phyloP scores from a whole-genome alignment of 2,888 invertebrate species.

The Mechanitis mazaeus region DNA sequence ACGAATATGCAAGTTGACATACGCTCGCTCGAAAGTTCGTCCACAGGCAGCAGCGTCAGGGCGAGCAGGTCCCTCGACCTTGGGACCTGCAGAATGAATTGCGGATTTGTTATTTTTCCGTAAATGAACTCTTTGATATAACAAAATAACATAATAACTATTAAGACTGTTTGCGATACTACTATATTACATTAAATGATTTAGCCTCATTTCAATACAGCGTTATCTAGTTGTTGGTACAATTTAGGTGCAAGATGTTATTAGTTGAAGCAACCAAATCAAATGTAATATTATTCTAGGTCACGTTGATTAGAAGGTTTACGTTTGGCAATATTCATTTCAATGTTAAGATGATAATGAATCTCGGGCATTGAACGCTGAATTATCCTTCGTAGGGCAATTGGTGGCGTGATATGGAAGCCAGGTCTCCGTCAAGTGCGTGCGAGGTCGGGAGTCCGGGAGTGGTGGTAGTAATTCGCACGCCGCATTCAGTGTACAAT shows the following conservation, averaged over 20 bases:
- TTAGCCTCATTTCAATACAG: background rate
- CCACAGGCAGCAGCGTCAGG: slow-evolving; percentile 54
- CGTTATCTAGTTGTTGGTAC: slow-evolving; percentile 6
- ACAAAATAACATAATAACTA: slow-evolving; percentile 17
- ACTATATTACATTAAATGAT: slow-evolving; percentile 25
- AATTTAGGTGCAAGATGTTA: slow-evolving; percentile 11
- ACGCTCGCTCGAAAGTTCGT: slow-evolving; percentile 60
- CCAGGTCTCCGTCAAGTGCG: slow-evolving; percentile 55
- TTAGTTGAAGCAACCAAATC: slow-evolving; percentile 22
- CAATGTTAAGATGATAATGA: slow-evolving; percentile 49
- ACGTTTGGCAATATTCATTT: slow-evolving; percentile 36
- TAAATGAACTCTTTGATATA: slow-evolving; percentile 36
- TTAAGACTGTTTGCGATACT: slow-evolving; percentile 36
- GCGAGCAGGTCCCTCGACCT: slow-evolving; percentile 66
- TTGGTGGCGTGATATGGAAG: slow-evolving; percentile 64
- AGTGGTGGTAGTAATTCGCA: slow-evolving; percentile 49
- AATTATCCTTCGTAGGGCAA: slow-evolving; percentile 65
- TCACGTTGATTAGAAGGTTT: slow-evolving; percentile 32
- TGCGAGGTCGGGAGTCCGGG: slow-evolving; percentile 67
- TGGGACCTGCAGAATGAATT: slow-evolving; percentile 58
- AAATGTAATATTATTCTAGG: slow-evolving; percentile 31
- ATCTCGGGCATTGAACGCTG: slow-evolving; percentile 57
- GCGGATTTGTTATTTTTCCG: slow-evolving; percentile 58
- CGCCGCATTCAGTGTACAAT: slow-evolving; percentile 64
- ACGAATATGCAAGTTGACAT: slow-evolving; percentile 35